Conservation (phyloP, 2,797 vertebrate genomes). For the Pangasius macronema region DNA sequence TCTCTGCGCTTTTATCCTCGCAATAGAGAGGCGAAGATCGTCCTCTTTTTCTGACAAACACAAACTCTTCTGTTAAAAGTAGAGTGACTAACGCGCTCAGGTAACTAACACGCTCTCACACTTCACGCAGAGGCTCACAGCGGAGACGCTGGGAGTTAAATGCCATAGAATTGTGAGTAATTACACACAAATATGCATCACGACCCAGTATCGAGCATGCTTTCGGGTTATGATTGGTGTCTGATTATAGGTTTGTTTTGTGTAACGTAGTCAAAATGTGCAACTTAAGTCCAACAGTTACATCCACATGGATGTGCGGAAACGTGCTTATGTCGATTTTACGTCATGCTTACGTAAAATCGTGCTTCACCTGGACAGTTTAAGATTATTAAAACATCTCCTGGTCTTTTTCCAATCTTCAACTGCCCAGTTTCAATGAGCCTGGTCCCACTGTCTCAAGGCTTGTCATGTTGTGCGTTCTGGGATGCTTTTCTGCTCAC, state of each 20-base stretch:
- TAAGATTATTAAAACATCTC: no score
- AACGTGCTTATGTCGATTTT: no score
- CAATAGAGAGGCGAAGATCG: slow-evolving; percentile 41
- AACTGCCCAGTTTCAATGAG: neutral
- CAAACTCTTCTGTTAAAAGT: slow-evolving; percentile 19
- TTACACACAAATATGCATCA: neutral
- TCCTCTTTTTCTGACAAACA: slow-evolving; percentile 21
- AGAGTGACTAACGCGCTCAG: neutral
- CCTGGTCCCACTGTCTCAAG: neutral
- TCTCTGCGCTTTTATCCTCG: slow-evolving; percentile 59
- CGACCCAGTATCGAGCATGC: neutral
- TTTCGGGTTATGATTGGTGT: neutral
- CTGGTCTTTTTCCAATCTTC: no score
- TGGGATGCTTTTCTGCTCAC: neutral
- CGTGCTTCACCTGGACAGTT: no score
- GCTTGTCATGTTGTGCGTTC: neutral
- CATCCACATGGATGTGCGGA: no score
- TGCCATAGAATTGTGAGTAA: neutral
- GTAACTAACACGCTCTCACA: slow-evolving; percentile 35
- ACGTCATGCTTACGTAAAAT: no score
- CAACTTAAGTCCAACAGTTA: neutral
- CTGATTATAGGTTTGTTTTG: neutral
- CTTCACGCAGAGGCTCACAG: neutral
- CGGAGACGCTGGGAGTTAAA: neutral
- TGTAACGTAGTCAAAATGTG: no score